These are phyloP conservation scores for Rhadinocentrus ornatus DNA, from an alignment of 2,797 vertebrate genomes.

Conservation along the genomic window DNA sequence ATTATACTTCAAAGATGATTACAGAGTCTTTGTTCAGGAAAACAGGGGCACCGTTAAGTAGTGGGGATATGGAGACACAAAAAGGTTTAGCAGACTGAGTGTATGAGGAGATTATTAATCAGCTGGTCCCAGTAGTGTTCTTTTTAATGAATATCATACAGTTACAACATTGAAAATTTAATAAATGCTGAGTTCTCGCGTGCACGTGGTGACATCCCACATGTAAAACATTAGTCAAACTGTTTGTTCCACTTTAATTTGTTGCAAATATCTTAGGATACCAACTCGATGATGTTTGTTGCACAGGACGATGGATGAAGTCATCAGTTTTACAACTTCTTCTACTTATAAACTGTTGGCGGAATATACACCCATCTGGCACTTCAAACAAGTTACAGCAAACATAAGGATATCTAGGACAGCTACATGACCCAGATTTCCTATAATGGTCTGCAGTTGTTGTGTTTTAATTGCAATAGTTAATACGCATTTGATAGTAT, in stretches of 20 bases:
- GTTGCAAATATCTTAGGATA: slow-evolving; percentile 26
- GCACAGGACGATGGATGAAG: slow-evolving; percentile 12
- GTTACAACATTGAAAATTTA: slow-evolving; percentile 41
- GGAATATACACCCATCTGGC: slow-evolving; percentile 22
- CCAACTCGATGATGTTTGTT: slow-evolving; percentile 42
- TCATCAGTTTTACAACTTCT: slow-evolving; percentile 22
- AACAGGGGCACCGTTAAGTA: slow-evolving; percentile 4
- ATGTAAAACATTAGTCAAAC: slow-evolving; percentile 25
- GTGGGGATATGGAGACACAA: slow-evolving; percentile 16
- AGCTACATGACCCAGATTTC: slow-evolving; percentile 47
- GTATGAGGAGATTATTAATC: slow-evolving; percentile 61
- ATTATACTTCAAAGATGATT: slow-evolving; percentile 32
- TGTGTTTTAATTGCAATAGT: slow-evolving; percentile 14
- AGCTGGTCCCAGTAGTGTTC: slow-evolving; percentile 35
- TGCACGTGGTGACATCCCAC: not conserved
- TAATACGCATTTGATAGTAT: not conserved
- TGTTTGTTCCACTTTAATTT: slow-evolving; percentile 16
- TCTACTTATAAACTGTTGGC: slow-evolving; percentile 13
- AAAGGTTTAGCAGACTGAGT: slow-evolving; percentile 37
- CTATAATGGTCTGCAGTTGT: slow-evolving; percentile 25
- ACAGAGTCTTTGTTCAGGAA: slow-evolving; percentile 19
- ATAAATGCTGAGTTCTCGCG: slow-evolving; percentile 35
- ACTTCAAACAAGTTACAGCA: slow-evolving; percentile 22
- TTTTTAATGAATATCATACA: slow-evolving; percentile 55
- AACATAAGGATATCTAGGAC: slow-evolving; percentile 43